Base-by-base conservation (phyloP, 2,797 vertebrate genomes). In the Microhierax caerulescens region DNA sequence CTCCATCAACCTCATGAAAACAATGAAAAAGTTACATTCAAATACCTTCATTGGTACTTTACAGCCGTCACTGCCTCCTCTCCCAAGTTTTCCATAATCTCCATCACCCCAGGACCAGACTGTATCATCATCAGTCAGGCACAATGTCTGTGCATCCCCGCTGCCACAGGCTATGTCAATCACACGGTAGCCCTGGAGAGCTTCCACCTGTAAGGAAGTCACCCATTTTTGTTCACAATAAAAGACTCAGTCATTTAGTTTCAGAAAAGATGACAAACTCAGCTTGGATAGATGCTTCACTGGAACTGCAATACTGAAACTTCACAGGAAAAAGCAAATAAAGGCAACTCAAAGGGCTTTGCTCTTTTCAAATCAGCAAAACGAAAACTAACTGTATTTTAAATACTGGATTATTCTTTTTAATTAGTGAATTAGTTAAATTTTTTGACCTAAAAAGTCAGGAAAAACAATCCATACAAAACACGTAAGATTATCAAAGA, bases 51-150 rank as follows among this genome's bases (percentile, higher is more conserved):
- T 99, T 50, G 99, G 99, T 75, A 99, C 98, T 98, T 99, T 99
- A 95, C 99, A 99, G 95, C 99, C 99, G 28, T 99, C 99, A 25
- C 99, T 99, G 93, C 99, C 99, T 78, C 99, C 99, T 72, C 99
- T 97, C 63, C 99, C 99, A 81, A 99, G 98, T 95, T 99, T 99
- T 96, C 99, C 99, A 2, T 99, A 99, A 97, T 99, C 99, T 53
- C 99, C 99, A 53, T 99, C 99, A 36, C 99, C 99, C 99, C 99
- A 99, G 57, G 99, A 99, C 99, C 99, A 99, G 74, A 99, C 99
- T 60, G 99, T 99, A 97, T 99, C 99, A 82, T 99, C 99, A 61
- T 99, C 99, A 5, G 99, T 99, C 91, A 99, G 98, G 97, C 99
- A 99, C 77, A 99, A 97, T 0, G 99, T 99, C 97, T 99, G 99